Percentiles rank a stretch among this genome's conserved stretches.
phyloP scores from a whole-genome alignment of 2,888 invertebrate species.

The Spodoptera picta region DNA sequence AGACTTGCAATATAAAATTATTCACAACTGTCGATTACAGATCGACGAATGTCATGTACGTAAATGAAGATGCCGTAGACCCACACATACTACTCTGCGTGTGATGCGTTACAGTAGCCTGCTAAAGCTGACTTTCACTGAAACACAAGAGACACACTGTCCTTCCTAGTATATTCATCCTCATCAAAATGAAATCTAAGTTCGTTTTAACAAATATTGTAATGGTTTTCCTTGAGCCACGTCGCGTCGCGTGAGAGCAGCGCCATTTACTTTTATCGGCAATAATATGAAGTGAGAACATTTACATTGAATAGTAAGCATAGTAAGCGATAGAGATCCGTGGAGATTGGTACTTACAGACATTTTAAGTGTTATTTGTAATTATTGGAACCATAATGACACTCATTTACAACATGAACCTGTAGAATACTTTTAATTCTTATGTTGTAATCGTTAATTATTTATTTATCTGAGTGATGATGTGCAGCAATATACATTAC shows the following conservation, averaged over 20 bases:
- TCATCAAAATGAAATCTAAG: too few species aligned
- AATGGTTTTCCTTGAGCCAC: too few species aligned
- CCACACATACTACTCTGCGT: too few species aligned
- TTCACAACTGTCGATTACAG: too few species aligned
- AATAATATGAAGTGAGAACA: constrained; percentile 21
- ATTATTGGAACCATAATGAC: constrained; percentile 29
- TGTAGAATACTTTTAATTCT: constrained; percentile 39
- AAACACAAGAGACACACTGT: too few species aligned
- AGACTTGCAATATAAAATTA: too few species aligned
- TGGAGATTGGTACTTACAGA: constrained; percentile 3
- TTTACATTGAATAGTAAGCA: constrained; percentile 40
- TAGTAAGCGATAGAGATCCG: constrained; percentile 13
- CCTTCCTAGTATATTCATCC: too few species aligned
- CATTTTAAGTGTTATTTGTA: constrained; percentile 47
- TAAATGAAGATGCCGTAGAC: too few species aligned
- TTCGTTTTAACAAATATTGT: too few species aligned
- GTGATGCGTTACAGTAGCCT: too few species aligned
- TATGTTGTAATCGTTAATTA: constrained; percentile 27
- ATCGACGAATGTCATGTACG: too few species aligned
- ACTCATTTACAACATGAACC: constrained; percentile 25
- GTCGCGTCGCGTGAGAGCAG: constrained; percentile 4
- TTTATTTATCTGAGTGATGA: constrained; percentile 34
- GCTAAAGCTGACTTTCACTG: too few species aligned
- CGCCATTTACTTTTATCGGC: constrained; percentile 30
- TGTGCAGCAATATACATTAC: constrained; percentile 24